Percentiles rank a stretch among this genome's conserved stretches.
Evolutionary conservation across 2,888 invertebrate species (phyloP).

Genomic region (Stenurella melanura): DNA sequence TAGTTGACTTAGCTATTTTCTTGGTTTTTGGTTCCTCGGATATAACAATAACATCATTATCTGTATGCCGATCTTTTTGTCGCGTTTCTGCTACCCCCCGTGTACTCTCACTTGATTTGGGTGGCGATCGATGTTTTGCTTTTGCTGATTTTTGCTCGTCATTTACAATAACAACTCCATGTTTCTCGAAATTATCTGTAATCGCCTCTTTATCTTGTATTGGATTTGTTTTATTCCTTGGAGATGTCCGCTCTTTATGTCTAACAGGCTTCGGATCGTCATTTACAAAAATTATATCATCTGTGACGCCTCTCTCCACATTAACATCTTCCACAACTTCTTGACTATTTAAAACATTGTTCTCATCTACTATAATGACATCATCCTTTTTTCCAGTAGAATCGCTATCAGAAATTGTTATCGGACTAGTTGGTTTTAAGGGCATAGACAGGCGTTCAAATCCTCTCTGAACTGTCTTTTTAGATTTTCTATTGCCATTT

Average conservation of each 20-base stretch:
- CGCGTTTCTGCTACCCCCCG: background rate
- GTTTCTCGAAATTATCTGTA: background rate
- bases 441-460: constrained; percentile 11
- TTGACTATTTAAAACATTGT: background rate
- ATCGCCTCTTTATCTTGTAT: background rate
- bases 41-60: constrained; percentile 29
- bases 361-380: constrained; percentile 4
- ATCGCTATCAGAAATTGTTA: constrained; percentile 26
- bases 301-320: background rate
- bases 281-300: constrained; percentile 20
- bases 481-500: constrained; percentile 7
- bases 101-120: background rate
- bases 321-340: background rate
- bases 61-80: no score
- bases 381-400: constrained; percentile 29
- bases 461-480: background rate
- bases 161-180: background rate
- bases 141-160: constrained; percentile 25
- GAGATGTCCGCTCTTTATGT: constrained; percentile 31
- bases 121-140: background rate
- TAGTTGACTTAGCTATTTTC: background rate
- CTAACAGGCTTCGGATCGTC: constrained; percentile 24
- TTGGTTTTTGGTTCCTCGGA: constrained; percentile 23
- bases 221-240: constrained; percentile 23
- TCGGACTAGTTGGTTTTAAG: constrained; percentile 4